These are phyloP conservation scores for Drosophila auraria DNA, from an alignment of 1,140 invertebrate species.

Conservation along the genomic window DNA sequence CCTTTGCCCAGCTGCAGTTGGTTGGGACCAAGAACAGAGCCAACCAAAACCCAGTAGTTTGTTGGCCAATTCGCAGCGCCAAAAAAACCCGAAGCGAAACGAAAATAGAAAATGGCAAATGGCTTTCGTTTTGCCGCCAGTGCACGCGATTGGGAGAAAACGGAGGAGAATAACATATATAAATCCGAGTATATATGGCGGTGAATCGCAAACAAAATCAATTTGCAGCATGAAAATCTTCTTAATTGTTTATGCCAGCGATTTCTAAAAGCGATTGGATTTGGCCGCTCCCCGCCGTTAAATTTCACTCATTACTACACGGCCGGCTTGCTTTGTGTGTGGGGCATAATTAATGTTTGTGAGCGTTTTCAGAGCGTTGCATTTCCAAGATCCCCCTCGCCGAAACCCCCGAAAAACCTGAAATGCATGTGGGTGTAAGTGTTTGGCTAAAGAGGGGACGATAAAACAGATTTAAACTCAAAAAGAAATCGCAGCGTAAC, in stretches of 20 bases:
- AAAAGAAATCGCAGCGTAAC: constrained; percentile 34
- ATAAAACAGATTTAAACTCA: constrained; percentile 15
- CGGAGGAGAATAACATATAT: background rate
- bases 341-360: constrained; percentile 59
- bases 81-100: constrained; percentile 73
- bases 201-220: constrained; percentile 57
- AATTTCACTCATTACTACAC: constrained; percentile 70
- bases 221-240: constrained; percentile 70
- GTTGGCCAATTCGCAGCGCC: constrained; percentile 17
- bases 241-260: constrained; percentile 74
- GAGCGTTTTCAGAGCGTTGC: constrained; percentile 70
- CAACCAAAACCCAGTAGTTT: background rate
- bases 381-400: constrained; percentile 12
- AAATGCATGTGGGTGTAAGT: constrained; percentile 1
- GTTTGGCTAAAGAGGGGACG: background rate
- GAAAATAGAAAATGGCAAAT: constrained; percentile 76
- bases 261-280: constrained; percentile 44
- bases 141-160: constrained; percentile 66
- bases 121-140: constrained; percentile 52
- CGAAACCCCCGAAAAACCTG: background rate
- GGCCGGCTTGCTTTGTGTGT: constrained; percentile 41
- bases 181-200: background rate
- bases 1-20: constrained; percentile 20
- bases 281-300: constrained; percentile 4
- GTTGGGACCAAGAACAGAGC: constrained; percentile 23